Conservation (phyloP, 2,888 invertebrate genomes). For the Cryptocephalus moraei region DNA sequence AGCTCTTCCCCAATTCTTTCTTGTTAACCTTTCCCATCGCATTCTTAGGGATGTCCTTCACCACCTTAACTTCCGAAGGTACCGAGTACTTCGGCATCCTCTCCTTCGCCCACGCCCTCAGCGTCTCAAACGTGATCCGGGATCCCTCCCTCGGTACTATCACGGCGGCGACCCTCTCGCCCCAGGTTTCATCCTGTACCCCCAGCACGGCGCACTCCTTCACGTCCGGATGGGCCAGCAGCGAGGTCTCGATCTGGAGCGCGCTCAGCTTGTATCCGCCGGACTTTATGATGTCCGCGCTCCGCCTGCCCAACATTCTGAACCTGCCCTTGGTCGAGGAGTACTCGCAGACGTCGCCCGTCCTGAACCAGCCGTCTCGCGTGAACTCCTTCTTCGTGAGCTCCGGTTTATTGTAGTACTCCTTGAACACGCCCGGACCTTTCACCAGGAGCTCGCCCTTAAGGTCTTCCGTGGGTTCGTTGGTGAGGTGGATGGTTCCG, state of each 20-base stretch:
- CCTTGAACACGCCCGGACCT: slow-evolving; percentile 57
- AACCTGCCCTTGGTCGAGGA: slow-evolving; percentile 45
- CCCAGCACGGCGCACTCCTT: slow-evolving; percentile 65
- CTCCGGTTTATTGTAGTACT: slow-evolving; percentile 68
- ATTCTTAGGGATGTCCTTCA: slow-evolving; percentile 66
- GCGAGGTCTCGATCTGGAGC: slow-evolving; percentile 68
- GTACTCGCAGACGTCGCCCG: slow-evolving; percentile 72
- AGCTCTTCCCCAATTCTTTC: slow-evolving; percentile 34
- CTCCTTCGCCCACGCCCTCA: slow-evolving; percentile 24
- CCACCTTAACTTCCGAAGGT: slow-evolving; percentile 53
- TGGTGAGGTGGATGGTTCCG: slow-evolving; percentile 10
- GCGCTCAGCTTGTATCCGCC: slow-evolving; percentile 84
- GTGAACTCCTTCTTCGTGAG: slow-evolving; percentile 64
- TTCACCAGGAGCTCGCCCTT: slow-evolving; percentile 54
- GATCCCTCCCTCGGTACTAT: slow-evolving; percentile 11
- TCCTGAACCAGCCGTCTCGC: slow-evolving; percentile 76
- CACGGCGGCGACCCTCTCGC: slow-evolving; percentile 56
- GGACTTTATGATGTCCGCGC: slow-evolving; percentile 77
- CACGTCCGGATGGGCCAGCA: slow-evolving; percentile 64
- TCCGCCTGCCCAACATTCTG: slow-evolving; percentile 70
- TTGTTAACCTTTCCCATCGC: slow-evolving; percentile 83
- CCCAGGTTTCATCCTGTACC: slow-evolving; percentile 64
- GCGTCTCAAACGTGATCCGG: slow-evolving; percentile 3
- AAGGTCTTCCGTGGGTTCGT: slow-evolving; percentile 11
- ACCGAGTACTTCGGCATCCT: slow-evolving; percentile 61